Evolutionary conservation across 2,113 vertebrate species (phyloP).

Genomic region (Callopanchax toddi): DNA sequence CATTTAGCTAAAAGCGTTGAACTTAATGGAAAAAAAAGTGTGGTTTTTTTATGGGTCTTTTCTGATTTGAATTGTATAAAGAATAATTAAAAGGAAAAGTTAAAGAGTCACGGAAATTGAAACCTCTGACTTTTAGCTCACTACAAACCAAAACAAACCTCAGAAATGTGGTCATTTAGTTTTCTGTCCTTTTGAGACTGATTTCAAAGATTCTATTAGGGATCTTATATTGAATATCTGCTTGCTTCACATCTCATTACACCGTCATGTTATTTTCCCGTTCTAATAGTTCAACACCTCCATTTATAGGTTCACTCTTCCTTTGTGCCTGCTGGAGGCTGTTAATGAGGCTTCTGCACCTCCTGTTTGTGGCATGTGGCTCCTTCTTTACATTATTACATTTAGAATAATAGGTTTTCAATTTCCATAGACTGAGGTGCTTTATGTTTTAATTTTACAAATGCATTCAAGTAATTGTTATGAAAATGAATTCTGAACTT

Average conservation of each 20-base stretch:
- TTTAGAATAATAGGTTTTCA: constrained; percentile 14
- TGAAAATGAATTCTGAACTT: too few species aligned
- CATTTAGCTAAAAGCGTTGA: background rate
- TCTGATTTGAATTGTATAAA: too few species aligned
- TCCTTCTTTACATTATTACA: background rate
- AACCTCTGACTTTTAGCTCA: background rate
- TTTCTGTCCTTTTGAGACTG: background rate
- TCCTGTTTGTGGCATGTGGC: background rate
- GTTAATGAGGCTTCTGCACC: constrained; percentile 9
- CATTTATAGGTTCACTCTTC: constrained; percentile 13
- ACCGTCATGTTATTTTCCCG: background rate
- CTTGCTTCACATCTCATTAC: constrained; percentile 32
- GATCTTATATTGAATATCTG: background rate
- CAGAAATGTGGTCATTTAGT: background rate
- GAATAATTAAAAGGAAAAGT: too few species aligned
- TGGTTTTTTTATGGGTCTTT: too few species aligned
- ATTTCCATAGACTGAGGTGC: background rate
- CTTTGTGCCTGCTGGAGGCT: constrained; percentile 16
- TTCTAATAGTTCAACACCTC: constrained; percentile 7
- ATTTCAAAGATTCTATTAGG: constrained; percentile 13
- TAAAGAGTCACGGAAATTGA: background rate
- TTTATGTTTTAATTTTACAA: background rate
- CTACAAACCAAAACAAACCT: background rate
- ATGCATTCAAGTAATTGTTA: background rate
- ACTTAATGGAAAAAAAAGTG: background rate